These are phyloP conservation scores for Tangara arthus DNA, from an alignment of 2,797 vertebrate genomes.

Conservation along the genomic window DNA sequence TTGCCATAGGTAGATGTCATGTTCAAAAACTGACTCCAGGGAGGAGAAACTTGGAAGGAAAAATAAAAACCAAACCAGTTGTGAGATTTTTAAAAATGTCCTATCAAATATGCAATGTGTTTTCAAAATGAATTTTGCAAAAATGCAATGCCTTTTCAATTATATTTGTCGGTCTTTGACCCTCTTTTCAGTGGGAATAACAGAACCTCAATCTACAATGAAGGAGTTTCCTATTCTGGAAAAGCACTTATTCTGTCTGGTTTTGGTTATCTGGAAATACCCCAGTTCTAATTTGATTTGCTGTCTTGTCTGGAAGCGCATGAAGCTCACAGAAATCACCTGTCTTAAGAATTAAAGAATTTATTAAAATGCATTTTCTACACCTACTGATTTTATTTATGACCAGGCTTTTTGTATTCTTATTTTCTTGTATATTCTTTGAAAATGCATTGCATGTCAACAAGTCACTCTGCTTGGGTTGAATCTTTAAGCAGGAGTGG, in stretches of 20 bases:
- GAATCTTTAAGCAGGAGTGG: background rate
- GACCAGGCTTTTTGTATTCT: background rate
- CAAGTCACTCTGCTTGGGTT: background rate
- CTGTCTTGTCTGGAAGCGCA: background rate
- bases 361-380: background rate
- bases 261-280: background rate
- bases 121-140: background rate
- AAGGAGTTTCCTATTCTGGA: background rate
- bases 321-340: background rate
- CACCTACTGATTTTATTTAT: background rate
- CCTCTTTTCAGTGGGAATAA: background rate
- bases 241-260: background rate
- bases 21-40: background rate
- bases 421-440: background rate
- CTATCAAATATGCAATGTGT: background rate
- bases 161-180: background rate
- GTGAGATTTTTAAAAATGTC: background rate
- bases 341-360: background rate
- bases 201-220: background rate
- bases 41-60: background rate
- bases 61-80: background rate
- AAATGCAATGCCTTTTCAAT: background rate
- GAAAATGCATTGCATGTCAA: background rate
- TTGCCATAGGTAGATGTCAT: background rate
- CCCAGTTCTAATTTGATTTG: background rate